These are phyloP conservation scores for Gastrophysa polygoni DNA, from an alignment of 2,888 invertebrate species.

Conservation along the genomic window DNA sequence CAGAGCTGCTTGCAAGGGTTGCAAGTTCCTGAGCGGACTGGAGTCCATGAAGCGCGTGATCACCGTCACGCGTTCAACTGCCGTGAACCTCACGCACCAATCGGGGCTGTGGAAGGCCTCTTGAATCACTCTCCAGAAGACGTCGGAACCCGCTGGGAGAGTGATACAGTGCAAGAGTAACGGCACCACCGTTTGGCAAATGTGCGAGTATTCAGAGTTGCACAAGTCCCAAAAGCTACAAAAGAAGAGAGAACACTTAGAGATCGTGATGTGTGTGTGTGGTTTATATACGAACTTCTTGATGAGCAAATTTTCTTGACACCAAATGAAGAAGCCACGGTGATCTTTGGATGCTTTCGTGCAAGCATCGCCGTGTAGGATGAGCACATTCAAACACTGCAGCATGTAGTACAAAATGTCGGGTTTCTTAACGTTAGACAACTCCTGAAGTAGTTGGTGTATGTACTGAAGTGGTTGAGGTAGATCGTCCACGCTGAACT, in stretches of 20 bases:
- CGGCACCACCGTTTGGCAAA: slow-evolving; percentile 91
- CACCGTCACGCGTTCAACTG: slow-evolving; percentile 93
- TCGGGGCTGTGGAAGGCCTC: slow-evolving; percentile 91
- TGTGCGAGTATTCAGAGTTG: slow-evolving; percentile 91
- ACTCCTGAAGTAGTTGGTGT: slow-evolving; percentile 85
- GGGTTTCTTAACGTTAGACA: slow-evolving; percentile 81
- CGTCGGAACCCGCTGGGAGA: slow-evolving; percentile 90
- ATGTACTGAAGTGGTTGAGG: slow-evolving; percentile 94
- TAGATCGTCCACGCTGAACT: slow-evolving; percentile 86
- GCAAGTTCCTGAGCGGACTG: slow-evolving; percentile 82
- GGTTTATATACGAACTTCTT: too few species aligned
- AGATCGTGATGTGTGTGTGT: too few species aligned
- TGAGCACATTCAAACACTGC: slow-evolving; percentile 87
- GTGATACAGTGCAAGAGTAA: slow-evolving; percentile 94
- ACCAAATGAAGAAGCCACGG: slow-evolving; percentile 92
- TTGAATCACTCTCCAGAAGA: slow-evolving; percentile 95
- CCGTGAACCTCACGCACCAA: slow-evolving; percentile 89
- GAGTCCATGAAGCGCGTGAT: slow-evolving; percentile 93
- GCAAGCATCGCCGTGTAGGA: slow-evolving; percentile 93
- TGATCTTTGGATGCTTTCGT: slow-evolving; percentile 86
- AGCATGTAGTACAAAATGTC: slow-evolving; percentile 93
- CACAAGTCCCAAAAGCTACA: slow-evolving; percentile 89
- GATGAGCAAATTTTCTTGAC: slow-evolving; percentile 92
- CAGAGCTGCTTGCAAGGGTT: slow-evolving; percentile 86
- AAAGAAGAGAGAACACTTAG: slow-evolving; percentile 23